Base-by-base conservation (phyloP, 1,140 invertebrate genomes). In the Centruroides sculpturatus region DNA sequence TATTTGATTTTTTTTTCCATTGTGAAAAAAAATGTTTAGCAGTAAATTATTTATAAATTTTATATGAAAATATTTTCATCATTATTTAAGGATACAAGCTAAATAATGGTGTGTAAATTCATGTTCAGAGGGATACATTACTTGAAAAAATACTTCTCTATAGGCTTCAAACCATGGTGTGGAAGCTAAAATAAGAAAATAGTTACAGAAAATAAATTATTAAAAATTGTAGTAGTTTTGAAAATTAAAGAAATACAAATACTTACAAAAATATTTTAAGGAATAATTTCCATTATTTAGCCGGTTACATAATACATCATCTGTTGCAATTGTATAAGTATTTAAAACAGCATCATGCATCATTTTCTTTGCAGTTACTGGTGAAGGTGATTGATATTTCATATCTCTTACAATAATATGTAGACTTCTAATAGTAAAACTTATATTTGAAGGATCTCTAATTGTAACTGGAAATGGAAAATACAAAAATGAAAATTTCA, bases 121-220 rank as follows among this genome's bases (percentile, higher is more conserved):
- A 79, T 97, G 92, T 70, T 97, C 92, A 12, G 88, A 89, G 49
- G 89, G 86, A 71, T 86, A 90, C 71, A 92, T 84, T 3, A 92
- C 85, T 69, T 85, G 85, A 23, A 95, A 78, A 75, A 95, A 96
- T 36, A 83, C 86, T 69, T 94, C 88, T 69, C 92, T 80, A 88
- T 92, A 98, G n/a, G 84, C 80, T 72, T 96, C 92, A 78, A 89
- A 97, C 93, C 93, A 98, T n/a, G 91, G 87, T 46, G 89, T 86
- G 4, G 82, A 78, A 35, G 80, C 79, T 66, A 87, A 48, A 66
- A 63, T 51, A 4, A 49, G 35, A 66, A 58, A 55, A 66, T 51
- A 56, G 23, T 23, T 23, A 23, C 23, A 23, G 23, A 23, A 23
- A 23, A 23, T 23, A 23, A 55, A 60, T 11, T 13, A 41, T 3